These are phyloP conservation scores for Phoenicopterus ruber DNA, from an alignment of 2,113 vertebrate genomes.

Conservation along the genomic window DNA sequence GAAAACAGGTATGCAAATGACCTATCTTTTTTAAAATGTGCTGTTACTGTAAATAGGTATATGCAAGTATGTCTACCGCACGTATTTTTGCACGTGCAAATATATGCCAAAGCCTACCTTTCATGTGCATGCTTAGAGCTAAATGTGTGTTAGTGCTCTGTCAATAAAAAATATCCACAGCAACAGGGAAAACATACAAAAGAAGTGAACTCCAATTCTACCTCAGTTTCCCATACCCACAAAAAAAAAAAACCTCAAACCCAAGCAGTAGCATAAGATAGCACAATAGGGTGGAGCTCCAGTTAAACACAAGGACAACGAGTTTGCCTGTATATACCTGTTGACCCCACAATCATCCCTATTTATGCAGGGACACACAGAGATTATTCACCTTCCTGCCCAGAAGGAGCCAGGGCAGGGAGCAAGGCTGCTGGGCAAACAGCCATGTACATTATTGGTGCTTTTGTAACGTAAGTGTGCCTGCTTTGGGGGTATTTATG, in stretches of 20 bases:
- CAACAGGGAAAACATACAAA: not conserved
- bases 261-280: not conserved
- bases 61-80: not conserved
- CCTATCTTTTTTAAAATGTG: not conserved
- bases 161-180: not conserved
- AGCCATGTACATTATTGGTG: not conserved
- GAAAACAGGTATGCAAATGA: not conserved
- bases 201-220: not conserved
- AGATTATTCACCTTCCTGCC: slow-evolving; percentile 28
- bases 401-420: slow-evolving; percentile 3
- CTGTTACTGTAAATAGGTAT: not conserved
- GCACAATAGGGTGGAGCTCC: slow-evolving; percentile 15
- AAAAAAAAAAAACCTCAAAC: slow-evolving; percentile 37
- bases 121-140: not conserved
- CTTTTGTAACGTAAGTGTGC: not conserved
- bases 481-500: slow-evolving; percentile 25
- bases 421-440: not conserved
- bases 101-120: not conserved
- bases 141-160: not conserved
- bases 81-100: not conserved
- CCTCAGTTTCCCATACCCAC: not conserved
- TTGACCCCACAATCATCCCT: not conserved
- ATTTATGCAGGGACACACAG: not conserved
- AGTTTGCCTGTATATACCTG: slow-evolving; percentile 5
- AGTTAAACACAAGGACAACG: not conserved